Conservation (phyloP, 2,888 invertebrate species). For the Perizoma flavofasciatum region DNA sequence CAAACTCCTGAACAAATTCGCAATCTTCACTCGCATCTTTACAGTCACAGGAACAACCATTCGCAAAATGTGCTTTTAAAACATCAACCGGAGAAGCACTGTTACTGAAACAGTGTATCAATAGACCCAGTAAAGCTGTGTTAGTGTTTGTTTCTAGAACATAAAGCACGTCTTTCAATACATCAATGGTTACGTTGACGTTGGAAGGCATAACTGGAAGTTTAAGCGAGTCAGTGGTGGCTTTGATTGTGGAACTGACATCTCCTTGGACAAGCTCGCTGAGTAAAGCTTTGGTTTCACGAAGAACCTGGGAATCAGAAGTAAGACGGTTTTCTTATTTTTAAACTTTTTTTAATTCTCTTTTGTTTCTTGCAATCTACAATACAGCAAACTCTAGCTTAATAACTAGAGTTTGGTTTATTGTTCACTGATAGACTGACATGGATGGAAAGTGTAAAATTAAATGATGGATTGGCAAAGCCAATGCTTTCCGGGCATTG, state of each 20-base stretch:
- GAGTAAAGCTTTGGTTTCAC: constrained; percentile 76
- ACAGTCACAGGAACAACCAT: constrained; percentile 51
- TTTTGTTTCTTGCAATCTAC: too few species aligned
- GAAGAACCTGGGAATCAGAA: constrained; percentile 69
- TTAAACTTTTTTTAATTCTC: too few species aligned
- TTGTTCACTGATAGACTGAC: too few species aligned
- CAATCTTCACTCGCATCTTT: constrained; percentile 71
- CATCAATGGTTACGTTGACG: constrained; percentile 83
- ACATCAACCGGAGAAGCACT: constrained; percentile 58
- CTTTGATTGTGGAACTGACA: constrained; percentile 75
- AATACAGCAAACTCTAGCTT: too few species aligned
- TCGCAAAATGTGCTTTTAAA: constrained; percentile 61
- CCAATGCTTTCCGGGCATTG: too few species aligned
- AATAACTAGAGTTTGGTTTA: too few species aligned
- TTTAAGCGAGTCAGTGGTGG: constrained; percentile 60
- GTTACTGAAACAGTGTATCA: constrained; percentile 70
- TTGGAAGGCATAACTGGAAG: constrained; percentile 73
- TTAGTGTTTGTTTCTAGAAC: constrained; percentile 87
- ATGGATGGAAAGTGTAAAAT: too few species aligned
- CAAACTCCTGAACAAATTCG: constrained; percentile 84
- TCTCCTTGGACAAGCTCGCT: constrained; percentile 69
- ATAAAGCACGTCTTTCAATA: constrained; percentile 85
- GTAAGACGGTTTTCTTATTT: too few species aligned
- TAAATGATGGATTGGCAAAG: too few species aligned
- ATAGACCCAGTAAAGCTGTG: constrained; percentile 84